Evolutionary conservation across 1,140 invertebrate genomes (phyloP).

Genomic region (Papilio dardanus): DNA sequence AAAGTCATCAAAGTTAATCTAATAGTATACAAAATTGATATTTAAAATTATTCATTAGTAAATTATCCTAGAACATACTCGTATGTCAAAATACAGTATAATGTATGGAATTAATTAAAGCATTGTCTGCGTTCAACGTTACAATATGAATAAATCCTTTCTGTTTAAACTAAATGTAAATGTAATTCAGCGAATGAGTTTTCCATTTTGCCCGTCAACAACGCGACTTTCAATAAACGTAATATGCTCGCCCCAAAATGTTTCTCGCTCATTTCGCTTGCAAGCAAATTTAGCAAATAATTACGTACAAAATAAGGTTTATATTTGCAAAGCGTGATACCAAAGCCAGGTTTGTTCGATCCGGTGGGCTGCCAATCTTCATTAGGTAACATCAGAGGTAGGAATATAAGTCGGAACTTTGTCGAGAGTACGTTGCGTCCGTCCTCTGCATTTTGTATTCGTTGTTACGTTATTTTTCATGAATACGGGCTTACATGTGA

Average conservation of each 20-base stretch:
- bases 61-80: background rate
- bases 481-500: conserved; percentile 47
- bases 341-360: conserved; percentile 60
- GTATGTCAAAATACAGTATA: background rate
- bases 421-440: conserved; percentile 53
- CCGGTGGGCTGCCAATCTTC: conserved; percentile 78
- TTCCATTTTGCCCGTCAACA: conserved; percentile 27
- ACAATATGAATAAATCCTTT: conserved; percentile 25
- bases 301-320: conserved; percentile 36
- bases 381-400: conserved; percentile 68
- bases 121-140: background rate
- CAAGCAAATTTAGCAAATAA: conserved; percentile 40
- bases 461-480: conserved; percentile 62
- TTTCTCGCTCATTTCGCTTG: conserved; percentile 37
- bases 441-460: conserved; percentile 68
- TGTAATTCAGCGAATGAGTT: conserved; percentile 30
- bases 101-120: background rate
- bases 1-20: background rate
- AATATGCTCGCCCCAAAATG: conserved; percentile 45
- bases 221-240: conserved; percentile 39
- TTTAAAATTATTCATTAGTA: background rate
- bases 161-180: conserved; percentile 30
- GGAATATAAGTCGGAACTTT: conserved; percentile 65
- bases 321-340: conserved; percentile 44
- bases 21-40: background rate